Percentiles rank a stretch among this genome's conserved stretches.
Evolutionary conservation across 2,797 vertebrate species (phyloP).

Genomic region (Cyprinodon diabolis): DNA sequence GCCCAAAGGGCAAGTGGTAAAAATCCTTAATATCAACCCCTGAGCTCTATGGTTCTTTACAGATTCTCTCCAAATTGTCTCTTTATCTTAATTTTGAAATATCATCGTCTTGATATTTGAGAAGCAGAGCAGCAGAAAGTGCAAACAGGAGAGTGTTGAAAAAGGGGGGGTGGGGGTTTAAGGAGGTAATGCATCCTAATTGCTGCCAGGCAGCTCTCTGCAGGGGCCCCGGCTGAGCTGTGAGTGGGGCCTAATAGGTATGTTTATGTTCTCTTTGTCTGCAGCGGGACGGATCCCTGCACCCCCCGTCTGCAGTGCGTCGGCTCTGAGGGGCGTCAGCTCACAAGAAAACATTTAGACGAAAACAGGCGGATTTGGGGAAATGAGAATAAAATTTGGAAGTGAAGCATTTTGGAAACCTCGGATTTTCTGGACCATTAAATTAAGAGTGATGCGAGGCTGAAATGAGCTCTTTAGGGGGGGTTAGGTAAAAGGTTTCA

Average conservation of each 20-base stretch:
- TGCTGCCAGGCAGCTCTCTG: constrained; percentile 60
- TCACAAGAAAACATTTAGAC: not conserved
- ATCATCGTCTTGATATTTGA: not conserved
- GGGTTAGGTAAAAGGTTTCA: too few species aligned
- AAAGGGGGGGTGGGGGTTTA: constrained; percentile 28
- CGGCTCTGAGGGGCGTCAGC: not conserved
- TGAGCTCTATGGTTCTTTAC: too few species aligned
- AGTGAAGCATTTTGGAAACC: not conserved
- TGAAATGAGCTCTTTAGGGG: too few species aligned
- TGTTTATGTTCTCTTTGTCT: constrained; percentile 29
- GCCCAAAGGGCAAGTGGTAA: too few species aligned
- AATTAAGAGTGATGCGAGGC: too few species aligned
- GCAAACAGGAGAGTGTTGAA: constrained; percentile 5
- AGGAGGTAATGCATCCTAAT: constrained; percentile 56
- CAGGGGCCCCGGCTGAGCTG: constrained; percentile 43
- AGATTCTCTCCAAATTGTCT: too few species aligned
- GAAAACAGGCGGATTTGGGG: not conserved
- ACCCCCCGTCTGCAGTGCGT: not conserved
- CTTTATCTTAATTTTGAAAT: not conserved
- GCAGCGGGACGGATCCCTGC: not conserved
- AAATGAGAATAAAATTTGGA: not conserved
- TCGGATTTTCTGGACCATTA: too few species aligned
- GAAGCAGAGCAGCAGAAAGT: constrained; percentile 11
- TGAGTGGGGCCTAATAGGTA: constrained; percentile 27
- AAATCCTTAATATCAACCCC: too few species aligned